Evolutionary conservation across 1,140 invertebrate genomes (phyloP).

Genomic region (Macrobrachium rosenbergii): DNA sequence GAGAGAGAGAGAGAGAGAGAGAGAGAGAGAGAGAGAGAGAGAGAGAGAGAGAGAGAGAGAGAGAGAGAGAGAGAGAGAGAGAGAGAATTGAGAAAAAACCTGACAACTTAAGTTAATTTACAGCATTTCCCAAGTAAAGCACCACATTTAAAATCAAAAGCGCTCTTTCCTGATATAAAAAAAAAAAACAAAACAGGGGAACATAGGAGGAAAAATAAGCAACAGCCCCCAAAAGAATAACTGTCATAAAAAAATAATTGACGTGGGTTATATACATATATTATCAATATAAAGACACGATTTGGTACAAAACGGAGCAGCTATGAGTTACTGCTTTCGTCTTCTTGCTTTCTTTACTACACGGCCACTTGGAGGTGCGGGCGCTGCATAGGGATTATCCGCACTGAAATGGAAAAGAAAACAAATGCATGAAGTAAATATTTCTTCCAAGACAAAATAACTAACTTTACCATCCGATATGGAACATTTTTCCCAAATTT

Average conservation of each 20-base stretch:
- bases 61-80: background rate
- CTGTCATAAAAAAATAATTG: slow-evolving; percentile 37
- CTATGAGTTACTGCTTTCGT: slow-evolving; percentile 18
- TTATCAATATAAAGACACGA: slow-evolving; percentile 35
- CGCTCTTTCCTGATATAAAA: too few relatives aligned
- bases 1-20: background rate
- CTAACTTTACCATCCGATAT: background rate
- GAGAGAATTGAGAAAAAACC: too few relatives aligned
- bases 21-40: background rate
- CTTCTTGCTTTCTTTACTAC: slow-evolving; percentile 59
- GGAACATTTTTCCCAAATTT: too few relatives aligned
- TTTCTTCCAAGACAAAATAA: background rate
- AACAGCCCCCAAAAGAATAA: background rate
- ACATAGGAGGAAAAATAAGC: slow-evolving; percentile 5
- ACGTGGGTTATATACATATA: background rate
- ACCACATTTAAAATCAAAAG: too few relatives aligned
- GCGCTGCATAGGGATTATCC: slow-evolving; percentile 49
- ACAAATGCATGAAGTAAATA: background rate
- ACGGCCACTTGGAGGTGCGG: slow-evolving; percentile 53
- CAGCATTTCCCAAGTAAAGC: too few relatives aligned
- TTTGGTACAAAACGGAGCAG: slow-evolving; percentile 15
- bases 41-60: background rate
- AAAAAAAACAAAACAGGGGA: background rate
- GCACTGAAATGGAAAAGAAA: slow-evolving; percentile 6
- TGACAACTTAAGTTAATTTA: too few relatives aligned